Evolutionary conservation across 2,797 vertebrate genomes (phyloP).

Genomic region (Melanotaenia parkinsoni): DNA sequence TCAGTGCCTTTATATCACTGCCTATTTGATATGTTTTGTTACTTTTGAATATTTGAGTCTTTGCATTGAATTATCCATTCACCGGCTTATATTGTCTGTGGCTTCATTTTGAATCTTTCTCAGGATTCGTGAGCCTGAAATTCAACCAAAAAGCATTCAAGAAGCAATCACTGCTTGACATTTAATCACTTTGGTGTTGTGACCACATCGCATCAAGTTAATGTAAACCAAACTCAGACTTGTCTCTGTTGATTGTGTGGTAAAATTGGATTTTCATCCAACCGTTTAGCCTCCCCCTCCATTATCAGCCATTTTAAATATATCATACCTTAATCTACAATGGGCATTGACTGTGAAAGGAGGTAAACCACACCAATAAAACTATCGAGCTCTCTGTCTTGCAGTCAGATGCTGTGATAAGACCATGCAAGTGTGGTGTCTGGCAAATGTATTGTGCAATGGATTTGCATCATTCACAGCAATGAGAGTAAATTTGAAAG

Average conservation of each 20-base stretch:
- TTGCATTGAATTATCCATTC: slow-evolving; percentile 24
- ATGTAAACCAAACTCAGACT: slow-evolving; percentile 54
- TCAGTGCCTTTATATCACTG: slow-evolving; percentile 11
- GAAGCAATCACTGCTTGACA: slow-evolving; percentile 64
- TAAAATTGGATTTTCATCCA: slow-evolving; percentile 78
- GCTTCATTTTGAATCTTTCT: not conserved
- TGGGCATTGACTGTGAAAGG: slow-evolving; percentile 44
- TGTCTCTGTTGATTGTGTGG: slow-evolving; percentile 69
- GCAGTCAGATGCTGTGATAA: slow-evolving; percentile 62
- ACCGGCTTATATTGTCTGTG: not conserved
- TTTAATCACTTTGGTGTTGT: slow-evolving; percentile 64
- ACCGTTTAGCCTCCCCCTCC: slow-evolving; percentile 60
- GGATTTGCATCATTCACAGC: slow-evolving; percentile 68
- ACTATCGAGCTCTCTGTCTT: slow-evolving; percentile 53
- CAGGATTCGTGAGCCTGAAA: slow-evolving; percentile 18
- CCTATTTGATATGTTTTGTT: slow-evolving; percentile 55
- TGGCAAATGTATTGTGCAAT: slow-evolving; percentile 51
- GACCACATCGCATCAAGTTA: slow-evolving; percentile 68
- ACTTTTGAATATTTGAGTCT: slow-evolving; percentile 23
- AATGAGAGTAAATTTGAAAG: slow-evolving; percentile 71
- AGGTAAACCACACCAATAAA: slow-evolving; percentile 59
- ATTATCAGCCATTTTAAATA: slow-evolving; percentile 69
- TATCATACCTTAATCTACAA: slow-evolving; percentile 64
- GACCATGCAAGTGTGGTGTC: slow-evolving; percentile 39
- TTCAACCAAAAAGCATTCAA: slow-evolving; percentile 39